Evolutionary conservation across 2,113 vertebrate species (phyloP), one percentile per base, ranked within the genome.

Genomic region (Triplophysa tibetana): DNA sequence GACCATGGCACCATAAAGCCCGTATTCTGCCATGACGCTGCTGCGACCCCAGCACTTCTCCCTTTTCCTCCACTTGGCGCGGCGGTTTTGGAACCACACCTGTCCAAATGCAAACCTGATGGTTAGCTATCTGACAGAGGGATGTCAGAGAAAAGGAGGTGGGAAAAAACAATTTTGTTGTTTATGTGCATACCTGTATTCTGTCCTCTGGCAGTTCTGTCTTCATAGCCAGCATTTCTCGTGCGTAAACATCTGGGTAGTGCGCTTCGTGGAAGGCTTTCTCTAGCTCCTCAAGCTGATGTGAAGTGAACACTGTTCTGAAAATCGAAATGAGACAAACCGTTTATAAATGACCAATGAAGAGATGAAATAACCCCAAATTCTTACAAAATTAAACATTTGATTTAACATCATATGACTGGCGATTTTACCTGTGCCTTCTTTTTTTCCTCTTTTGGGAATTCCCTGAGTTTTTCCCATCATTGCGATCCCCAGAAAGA

Each of bases 81-180:
- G 92, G 24, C 96, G 94, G 90, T 99, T 99, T 88, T 98, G 96
- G 90, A 99, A 99, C 96, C 97, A 99, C 58, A 98, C 96, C 97
- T 98, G 88, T 2, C 23, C 1, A 16, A n/a, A 80, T 24, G 38
- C 13, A 78, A 24, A 69, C n/a, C 3, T 52, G 3, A 1, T 0
- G 2, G 2, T 73, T 38, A 78, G 14, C 23, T 48, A 33, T 21
- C 26, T 26, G 21, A 26, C 23, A 21, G 7, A 29, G 9, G n/a
- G 16, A 8, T 16, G 17, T 7, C 6, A 10, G 21, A 12, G 21
- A 19, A 17, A 50, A 3, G 63, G 11, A 61, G 10, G 69, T 12
- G 3, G 21, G 12, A 45, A 1, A 24, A 5, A 68, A 5, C 8
- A 62, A 23, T 24, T 38, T 52, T 24, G 45, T 26, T 16, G 3